These are phyloP conservation scores for Epinephelus fuscoguttatus DNA, from an alignment of 2,113 vertebrate genomes.

Conservation along the genomic window DNA sequence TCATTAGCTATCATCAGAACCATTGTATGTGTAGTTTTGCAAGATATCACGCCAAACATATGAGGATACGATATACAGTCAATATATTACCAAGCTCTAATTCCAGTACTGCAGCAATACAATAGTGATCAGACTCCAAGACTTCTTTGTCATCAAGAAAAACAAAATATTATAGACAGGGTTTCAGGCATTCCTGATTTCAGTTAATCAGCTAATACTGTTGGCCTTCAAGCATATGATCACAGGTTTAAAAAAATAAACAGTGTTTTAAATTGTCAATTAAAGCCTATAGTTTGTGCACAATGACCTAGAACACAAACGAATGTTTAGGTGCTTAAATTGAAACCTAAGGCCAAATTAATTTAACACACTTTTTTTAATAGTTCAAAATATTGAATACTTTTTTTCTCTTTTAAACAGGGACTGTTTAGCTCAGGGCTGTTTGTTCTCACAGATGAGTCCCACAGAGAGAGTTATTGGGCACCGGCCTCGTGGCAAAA, in stretches of 20 bases:
- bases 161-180: not conserved
- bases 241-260: constrained; percentile 36
- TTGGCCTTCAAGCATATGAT: constrained; percentile 19
- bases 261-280: constrained; percentile 25
- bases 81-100: too few relatives aligned
- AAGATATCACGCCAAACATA: too few relatives aligned
- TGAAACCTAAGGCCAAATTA: constrained; percentile 41
- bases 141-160: not conserved
- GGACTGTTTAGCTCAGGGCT: constrained; percentile 27
- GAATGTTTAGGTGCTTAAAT: constrained; percentile 48
- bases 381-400: constrained; percentile 23
- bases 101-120: not conserved
- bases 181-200: constrained; percentile 18
- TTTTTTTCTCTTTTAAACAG: not conserved
- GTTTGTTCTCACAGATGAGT: constrained; percentile 54
- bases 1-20: too few relatives aligned
- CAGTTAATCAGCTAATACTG: constrained; percentile 10
- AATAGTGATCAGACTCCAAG: not conserved
- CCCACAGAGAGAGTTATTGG: constrained; percentile 27
- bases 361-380: constrained; percentile 35
- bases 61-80: too few relatives aligned
- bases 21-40: too few relatives aligned
- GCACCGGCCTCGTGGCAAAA: constrained; percentile 24
- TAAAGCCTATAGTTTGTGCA: constrained; percentile 35
- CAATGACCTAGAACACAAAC: constrained; percentile 46